A percentile compares a stretch with the other conserved stretches of the same genome.
Evolutionary conservation across 2,888 invertebrate genomes (phyloP).

Genomic region (Melanotus villosus): DNA sequence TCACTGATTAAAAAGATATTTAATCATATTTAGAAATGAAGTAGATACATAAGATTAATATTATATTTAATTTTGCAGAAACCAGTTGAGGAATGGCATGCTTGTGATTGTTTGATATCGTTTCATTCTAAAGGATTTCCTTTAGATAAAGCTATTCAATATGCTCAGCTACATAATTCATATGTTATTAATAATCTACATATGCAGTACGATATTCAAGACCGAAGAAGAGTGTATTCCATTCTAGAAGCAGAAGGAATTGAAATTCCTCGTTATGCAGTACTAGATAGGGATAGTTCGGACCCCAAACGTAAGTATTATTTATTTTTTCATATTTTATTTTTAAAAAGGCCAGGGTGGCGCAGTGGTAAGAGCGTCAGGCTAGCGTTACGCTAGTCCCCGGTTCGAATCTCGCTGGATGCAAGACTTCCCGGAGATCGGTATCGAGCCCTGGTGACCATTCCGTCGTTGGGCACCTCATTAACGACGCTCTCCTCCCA

Average conservation of each 20-base stretch:
- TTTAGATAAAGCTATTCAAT: constrained; percentile 96
- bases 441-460: too few species aligned
- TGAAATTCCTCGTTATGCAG: constrained; percentile 97
- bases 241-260: constrained; percentile 95
- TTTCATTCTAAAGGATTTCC: constrained; percentile 99
- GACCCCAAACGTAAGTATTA: constrained; percentile 87
- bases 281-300: constrained; percentile 93
- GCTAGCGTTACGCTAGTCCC: too few species aligned
- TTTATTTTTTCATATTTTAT: neutral
- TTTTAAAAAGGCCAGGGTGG: too few species aligned
- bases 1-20: too few species aligned
- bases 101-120: constrained; percentile 97
- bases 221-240: constrained; percentile 94
- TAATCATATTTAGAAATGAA: too few species aligned
- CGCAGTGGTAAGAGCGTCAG: too few species aligned
- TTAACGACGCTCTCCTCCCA: too few species aligned
- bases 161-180: constrained; percentile 93
- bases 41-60: too few species aligned
- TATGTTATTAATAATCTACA: constrained; percentile 98
- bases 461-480: too few species aligned
- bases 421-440: too few species aligned
- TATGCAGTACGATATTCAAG: constrained; percentile 98
- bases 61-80: constrained; percentile 77
- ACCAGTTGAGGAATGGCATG: constrained; percentile 98
- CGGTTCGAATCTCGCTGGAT: too few species aligned